Base-by-base conservation (phyloP, 2,888 invertebrate species). In the Diaperis boleti region DNA sequence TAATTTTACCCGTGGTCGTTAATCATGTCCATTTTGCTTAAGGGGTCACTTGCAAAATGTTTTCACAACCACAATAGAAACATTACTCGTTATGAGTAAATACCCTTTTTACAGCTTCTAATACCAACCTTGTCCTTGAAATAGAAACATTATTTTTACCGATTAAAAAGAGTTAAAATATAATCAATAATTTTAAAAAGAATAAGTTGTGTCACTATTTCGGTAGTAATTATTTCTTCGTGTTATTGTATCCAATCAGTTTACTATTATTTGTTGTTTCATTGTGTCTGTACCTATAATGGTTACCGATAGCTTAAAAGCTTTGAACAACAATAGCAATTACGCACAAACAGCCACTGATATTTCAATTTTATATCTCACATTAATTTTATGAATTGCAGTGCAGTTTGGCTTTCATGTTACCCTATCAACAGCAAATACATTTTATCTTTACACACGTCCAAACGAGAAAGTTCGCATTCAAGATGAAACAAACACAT, bases 391-490 rank as follows among this genome's bases (percentile, higher is more conserved):
- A 26, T 13, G 22, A 57, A 42, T 18, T 3, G 10, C 8, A 33
- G 17, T 29, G 42, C 13, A 17, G n/a, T 5, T 22, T 17, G 15
- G 17, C 29, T 20, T 39, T 52, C 3, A 37, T 39, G 22, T 22
- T 52, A 39, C 39, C 52, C n/a, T 37, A 52, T 37, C 45, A 39
- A 37, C 6, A 33, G 10, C 49, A 18, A 49, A 7, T 11, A 11
- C 42, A 11, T 42, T 2, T 22, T 15, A 42, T 4, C 1, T 45
- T 3, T 5, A 5, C 18, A 13, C 20, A 26, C 7, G 29, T 39
- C 14, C 6, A 54, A 17, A 42, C 41, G 41, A 41, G 54, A 54
- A 54, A 54, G 54, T 54, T 37, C 22, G 17, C 13, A 8, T 10
- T n/a, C 13, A 15, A 52, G 37, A 26, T 26, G 26, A 37, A 52